A percentile compares a stretch with the other conserved stretches of the same genome.
These are phyloP conservation scores for Apteryx mantelli DNA, from an alignment of 2,113 vertebrate genomes.

Conservation along the genomic window DNA sequence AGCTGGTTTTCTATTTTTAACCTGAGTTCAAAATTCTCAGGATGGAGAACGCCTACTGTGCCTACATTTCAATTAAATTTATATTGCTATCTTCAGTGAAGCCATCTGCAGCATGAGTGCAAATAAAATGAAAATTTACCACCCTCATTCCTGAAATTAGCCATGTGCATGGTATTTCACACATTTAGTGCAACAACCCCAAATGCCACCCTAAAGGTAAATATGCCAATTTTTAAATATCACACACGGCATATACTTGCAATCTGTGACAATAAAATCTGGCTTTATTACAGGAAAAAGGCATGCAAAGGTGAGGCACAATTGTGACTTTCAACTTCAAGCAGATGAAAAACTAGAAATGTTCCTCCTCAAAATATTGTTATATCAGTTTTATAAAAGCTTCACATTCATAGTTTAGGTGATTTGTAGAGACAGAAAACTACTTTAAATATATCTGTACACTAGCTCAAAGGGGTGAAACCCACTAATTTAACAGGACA, in stretches of 20 bases:
- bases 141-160: neutral
- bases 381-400: neutral
- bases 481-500: neutral
- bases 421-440: neutral
- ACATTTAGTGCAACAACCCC: neutral
- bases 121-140: constrained; percentile 48
- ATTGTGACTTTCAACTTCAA: neutral
- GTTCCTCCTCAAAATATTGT: neutral
- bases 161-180: neutral
- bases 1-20: constrained; percentile 5
- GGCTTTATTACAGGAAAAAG: neutral
- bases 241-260: neutral
- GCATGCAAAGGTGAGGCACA: neutral
- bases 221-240: constrained; percentile 32
- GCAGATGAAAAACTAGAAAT: neutral
- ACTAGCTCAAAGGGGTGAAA: neutral
- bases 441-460: neutral
- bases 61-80: neutral
- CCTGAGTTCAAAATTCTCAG: neutral
- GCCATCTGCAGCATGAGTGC: neutral
- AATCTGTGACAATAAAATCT: constrained; percentile 23
- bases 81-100: neutral
- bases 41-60: neutral
- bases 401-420: neutral
- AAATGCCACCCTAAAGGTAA: constrained; percentile 18